Percentiles rank a stretch among this genome's conserved stretches.
These are phyloP conservation scores for Lapara coniferarum DNA, from an alignment of 2,888 invertebrate genomes.

Conservation along the genomic window DNA sequence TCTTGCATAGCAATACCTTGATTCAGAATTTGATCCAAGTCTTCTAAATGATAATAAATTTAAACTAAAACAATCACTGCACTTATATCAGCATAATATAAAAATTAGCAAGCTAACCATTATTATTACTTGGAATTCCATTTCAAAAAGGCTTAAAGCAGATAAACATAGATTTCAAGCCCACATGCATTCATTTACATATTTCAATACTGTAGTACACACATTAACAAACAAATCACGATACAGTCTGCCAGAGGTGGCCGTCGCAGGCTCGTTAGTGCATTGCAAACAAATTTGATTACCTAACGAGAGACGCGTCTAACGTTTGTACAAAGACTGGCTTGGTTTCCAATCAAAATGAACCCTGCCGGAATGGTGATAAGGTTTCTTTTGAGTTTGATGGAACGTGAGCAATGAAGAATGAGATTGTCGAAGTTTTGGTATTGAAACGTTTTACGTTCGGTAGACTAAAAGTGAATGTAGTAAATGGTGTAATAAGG, in stretches of 20 bases:
- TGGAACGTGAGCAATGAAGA: background rate
- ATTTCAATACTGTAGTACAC: conserved; percentile 2
- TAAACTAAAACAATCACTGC: too few species aligned
- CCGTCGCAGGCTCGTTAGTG: conserved; percentile 64
- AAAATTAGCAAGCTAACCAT: too few species aligned
- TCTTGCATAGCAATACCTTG: too few species aligned
- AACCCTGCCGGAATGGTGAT: background rate
- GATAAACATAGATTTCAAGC: background rate
- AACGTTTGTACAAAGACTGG: conserved; percentile 43
- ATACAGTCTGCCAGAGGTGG: conserved; percentile 43
- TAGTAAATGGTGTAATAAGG: background rate
- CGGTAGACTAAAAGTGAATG: background rate
- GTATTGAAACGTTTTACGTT: conserved; percentile 19
- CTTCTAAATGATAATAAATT: too few species aligned
- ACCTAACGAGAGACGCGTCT: conserved; percentile 65
- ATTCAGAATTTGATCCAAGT: too few species aligned
- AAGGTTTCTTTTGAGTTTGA: background rate
- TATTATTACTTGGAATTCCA: too few species aligned
- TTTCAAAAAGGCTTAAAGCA: background rate
- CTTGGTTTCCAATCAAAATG: conserved; percentile 14
- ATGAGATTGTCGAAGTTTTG: conserved; percentile 36
- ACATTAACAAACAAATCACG: conserved; percentile 65
- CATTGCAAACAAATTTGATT: conserved; percentile 77
- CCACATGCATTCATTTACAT: conserved; percentile 12
- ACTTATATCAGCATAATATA: too few species aligned